These are phyloP conservation scores for Dilophus febrilis DNA, from an alignment of 2,888 invertebrate genomes.

Conservation along the genomic window DNA sequence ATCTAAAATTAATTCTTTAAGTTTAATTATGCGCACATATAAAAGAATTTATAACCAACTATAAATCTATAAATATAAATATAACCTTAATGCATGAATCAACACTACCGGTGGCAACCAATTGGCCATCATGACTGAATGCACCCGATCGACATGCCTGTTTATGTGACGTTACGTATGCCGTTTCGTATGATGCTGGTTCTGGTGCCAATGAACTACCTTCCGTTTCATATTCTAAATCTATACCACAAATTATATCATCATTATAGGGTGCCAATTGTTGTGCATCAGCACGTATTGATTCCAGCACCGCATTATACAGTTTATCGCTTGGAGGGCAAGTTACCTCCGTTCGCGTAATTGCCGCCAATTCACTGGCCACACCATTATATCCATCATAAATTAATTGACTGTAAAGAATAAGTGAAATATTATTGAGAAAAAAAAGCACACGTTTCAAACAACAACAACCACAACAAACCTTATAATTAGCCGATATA, in stretches of 20 bases:
- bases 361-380: slow-evolving; percentile 66
- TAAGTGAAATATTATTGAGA: background rate
- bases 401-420: slow-evolving; percentile 66
- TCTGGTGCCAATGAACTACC: slow-evolving; percentile 85
- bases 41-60: slow-evolving; percentile 1
- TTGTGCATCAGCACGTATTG: slow-evolving; percentile 65
- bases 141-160: slow-evolving; percentile 90
- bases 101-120: slow-evolving; percentile 95
- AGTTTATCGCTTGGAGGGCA: slow-evolving; percentile 93
- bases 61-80: slow-evolving; percentile 3
- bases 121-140: slow-evolving; percentile 85
- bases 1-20: slow-evolving; percentile 37
- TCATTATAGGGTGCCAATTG: slow-evolving; percentile 33
- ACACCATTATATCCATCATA: slow-evolving; percentile 95
- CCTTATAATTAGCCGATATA: slow-evolving; percentile 89
- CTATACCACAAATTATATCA: slow-evolving; percentile 26
- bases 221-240: slow-evolving; percentile 94
- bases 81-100: slow-evolving; percentile 91
- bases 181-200: slow-evolving; percentile 94
- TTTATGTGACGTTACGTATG: slow-evolving; percentile 97
- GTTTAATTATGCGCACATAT: background rate
- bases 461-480: slow-evolving; percentile 1
- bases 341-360: slow-evolving; percentile 79
- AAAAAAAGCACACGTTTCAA: slow-evolving; percentile 4
- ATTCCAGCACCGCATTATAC: slow-evolving; percentile 68